Evolutionary conservation across 2,113 vertebrate genomes (phyloP), one percentile per base, ranked within the genome.

Genomic region (Malurus cyaneus): DNA sequence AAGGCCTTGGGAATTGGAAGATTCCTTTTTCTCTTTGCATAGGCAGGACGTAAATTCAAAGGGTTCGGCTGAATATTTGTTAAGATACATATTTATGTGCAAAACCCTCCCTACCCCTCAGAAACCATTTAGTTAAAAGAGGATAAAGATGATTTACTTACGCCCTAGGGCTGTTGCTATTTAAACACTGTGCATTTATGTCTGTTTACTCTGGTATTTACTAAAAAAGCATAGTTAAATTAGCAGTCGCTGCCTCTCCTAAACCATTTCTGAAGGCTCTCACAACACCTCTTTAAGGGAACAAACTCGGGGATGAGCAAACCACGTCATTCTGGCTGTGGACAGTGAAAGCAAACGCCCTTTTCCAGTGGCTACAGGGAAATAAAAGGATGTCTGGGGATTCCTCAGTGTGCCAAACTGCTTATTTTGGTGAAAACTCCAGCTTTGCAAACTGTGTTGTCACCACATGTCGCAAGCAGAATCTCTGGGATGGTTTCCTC

Each of bases 191-290:
- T 52, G 78, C 79, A 88, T 96, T 96, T 95, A 89, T 92, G 84
- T 94, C 93, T 96, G 80, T 97, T 92, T 94, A 84, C 89, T 94
- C 87, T 92, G 96, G 95, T 96, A 97, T 96, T 97, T 96, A 96
- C 92, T 94, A 82, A 93, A 95, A 96, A 94, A 94, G 76, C 89
- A 60, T 11, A 73, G 86, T 61, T 91, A 85, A 95, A 89, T 94
- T 87, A 95, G 88, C 54, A 89, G 76, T 53, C 2, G 0, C 49
- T 85, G 88, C 65, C 62, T 87, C 77, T 86, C 53, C 71, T 66
- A 20, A 74, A 72, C 16, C 8, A 12, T 84, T 90, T 92, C 90
- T 84, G 69, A 81, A 76, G 46, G 41, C 39, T 91, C 32, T 67
- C 84, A 20, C 53, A 64, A n/a, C 64, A 24, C 50, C 74, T 56